Percentiles rank a stretch among this genome's conserved stretches.
phyloP scores from a whole-genome alignment of 2,113 vertebrate species.

The Telmatochromis sp. region DNA sequence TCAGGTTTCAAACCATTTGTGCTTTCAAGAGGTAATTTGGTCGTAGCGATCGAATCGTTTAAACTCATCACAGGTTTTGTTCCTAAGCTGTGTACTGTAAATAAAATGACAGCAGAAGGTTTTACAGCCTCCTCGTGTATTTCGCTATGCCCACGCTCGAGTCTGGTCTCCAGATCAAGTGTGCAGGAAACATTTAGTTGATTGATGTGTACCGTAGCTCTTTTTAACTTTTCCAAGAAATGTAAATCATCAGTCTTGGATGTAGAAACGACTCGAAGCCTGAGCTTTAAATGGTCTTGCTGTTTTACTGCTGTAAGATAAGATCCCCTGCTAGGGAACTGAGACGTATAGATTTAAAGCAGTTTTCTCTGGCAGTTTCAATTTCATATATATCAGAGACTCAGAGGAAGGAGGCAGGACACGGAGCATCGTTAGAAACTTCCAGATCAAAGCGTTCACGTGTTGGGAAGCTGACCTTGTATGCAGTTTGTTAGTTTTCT shows the following conservation, averaged over 20 bases:
- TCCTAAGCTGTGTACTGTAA: background rate
- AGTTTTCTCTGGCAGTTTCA: background rate
- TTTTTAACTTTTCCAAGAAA: slow-evolving; percentile 27
- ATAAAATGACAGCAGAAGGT: background rate
- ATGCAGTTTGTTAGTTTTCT: background rate
- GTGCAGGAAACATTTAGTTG: slow-evolving; percentile 16
- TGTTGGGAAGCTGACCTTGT: too few relatives aligned
- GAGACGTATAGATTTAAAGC: background rate
- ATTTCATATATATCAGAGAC: too few relatives aligned
- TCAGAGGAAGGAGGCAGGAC: too few relatives aligned
- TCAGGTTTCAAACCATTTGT: background rate
- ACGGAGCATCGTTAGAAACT: too few relatives aligned
- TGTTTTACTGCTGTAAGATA: background rate
- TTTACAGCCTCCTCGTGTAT: slow-evolving; percentile 1
- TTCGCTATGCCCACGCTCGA: background rate
- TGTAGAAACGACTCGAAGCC: background rate
- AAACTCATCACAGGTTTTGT: background rate
- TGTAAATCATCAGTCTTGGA: slow-evolving; percentile 19
- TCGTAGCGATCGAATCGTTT: background rate
- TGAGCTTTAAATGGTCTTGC: background rate
- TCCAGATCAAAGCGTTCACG: too few relatives aligned
- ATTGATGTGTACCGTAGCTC: slow-evolving; percentile 1
- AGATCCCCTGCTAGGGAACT: background rate
- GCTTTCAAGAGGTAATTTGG: background rate
- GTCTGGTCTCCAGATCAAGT: slow-evolving; percentile 15